Evolutionary conservation across 2,113 vertebrate genomes (phyloP), one percentile per base, ranked within the genome.

Genomic region (Colossoma macropomum): DNA sequence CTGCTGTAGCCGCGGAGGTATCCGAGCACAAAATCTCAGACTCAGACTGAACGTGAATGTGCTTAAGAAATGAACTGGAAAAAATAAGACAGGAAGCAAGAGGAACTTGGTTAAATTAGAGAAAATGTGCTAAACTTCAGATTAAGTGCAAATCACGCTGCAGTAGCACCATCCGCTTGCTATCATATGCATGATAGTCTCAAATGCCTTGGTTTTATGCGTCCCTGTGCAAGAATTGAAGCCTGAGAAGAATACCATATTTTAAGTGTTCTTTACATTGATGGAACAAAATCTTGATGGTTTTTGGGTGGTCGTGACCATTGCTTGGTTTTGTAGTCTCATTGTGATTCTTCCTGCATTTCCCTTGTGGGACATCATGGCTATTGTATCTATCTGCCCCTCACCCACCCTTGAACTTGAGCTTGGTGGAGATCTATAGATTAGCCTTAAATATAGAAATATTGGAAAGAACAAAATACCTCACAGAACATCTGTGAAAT

Each of bases 341-440:
- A 32, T 54, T 72, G 45, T 77, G 78, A 34, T 79, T 50, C 17
- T 73, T 15, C 16, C 8, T 17, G 0, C 48, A n/a, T 59, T 76
- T 38, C 74, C 75, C 75, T 52, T 21, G 32, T n/a, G 62, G 56
- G 60, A 30, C 1, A 23, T 56, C 69, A 32, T 32, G 54, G 59
- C 75, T 25, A 28, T 6, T 23, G 62, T 69, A 71, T 70, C 60
- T 72, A 30, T 50, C 4, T 19, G 30, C 62, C 68, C 78, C 73
- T 77, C 77, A 77, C 59, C 66, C 68, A 77, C 45, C 54, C 77
- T 48, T 86, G 84, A 84, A 80, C 83, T 85, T 83, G 85, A 80
- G 79, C 73, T 81, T 74, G 28, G 27, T 28, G 3, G 54, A 62
- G 59, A 77, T 85, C 60, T 48, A 54, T 74, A 69, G 50, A 83